These are phyloP conservation scores for Pseudorectes ferrugineus DNA, from an alignment of 2,113 vertebrate species.

Conservation along the genomic window DNA sequence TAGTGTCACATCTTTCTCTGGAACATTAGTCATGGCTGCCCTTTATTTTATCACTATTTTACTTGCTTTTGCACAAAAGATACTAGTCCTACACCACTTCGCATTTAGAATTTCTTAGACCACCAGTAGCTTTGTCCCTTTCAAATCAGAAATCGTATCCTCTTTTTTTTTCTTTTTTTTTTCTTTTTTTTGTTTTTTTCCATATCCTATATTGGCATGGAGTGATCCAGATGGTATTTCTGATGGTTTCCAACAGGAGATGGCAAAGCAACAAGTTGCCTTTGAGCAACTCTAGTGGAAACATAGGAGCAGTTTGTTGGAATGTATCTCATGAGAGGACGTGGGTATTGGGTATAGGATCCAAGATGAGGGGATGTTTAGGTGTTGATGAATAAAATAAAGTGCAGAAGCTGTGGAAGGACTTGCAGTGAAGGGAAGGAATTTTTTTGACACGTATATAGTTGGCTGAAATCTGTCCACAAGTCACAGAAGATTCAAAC, in stretches of 20 bases:
- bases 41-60: constrained; percentile 38
- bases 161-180: background rate
- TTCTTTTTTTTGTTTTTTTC: background rate
- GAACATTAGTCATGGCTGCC: constrained; percentile 35
- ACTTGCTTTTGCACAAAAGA: constrained; percentile 53
- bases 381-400: constrained; percentile 12
- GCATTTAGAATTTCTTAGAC: constrained; percentile 44
- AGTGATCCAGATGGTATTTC: constrained; percentile 19
- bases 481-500: background rate
- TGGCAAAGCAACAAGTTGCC: constrained; percentile 35
- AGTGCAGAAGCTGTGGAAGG: background rate
- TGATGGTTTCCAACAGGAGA: constrained; percentile 24
- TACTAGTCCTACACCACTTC: constrained; percentile 6
- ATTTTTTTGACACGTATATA: background rate
- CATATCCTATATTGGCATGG: background rate
- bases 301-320: constrained; percentile 24
- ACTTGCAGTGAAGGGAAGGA: background rate
- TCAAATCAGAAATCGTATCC: constrained; percentile 22
- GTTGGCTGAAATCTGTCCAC: background rate
- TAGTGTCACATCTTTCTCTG: constrained; percentile 39
- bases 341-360: background rate
- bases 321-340: background rate
- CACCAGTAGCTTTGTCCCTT: constrained; percentile 36
- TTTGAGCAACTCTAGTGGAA: constrained; percentile 13
- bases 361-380: constrained; percentile 34